Evolutionary conservation across 2,797 vertebrate species (phyloP), one percentile per base, ranked within the genome.

Genomic region (Sebastes nivosus): DNA sequence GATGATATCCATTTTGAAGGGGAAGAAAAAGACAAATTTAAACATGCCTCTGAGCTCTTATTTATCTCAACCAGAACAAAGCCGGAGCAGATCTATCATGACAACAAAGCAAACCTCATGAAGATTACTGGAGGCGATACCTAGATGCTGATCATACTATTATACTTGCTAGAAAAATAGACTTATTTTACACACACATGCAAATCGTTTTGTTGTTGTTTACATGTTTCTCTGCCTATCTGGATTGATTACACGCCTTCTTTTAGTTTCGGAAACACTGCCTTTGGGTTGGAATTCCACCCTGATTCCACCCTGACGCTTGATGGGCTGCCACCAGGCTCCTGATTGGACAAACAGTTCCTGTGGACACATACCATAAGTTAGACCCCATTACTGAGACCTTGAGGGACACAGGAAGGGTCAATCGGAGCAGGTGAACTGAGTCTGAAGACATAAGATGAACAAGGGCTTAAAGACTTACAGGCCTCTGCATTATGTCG

Each of bases 21-120:
- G n/a, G 34, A 18, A 14, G 25, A 29, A 6, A 29, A 67, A 75
- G 61, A 52, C 58, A 68, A 38, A 79, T 74, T 85, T 81, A 86
- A 87, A 86, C 68, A 76, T 88, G 81, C 83, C 84, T 77, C 72
- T n/a, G 10, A 89, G 86, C 83, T 77, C 60, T 59, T 87, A 79
- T 92, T 89, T 80, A 87, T 87, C 75, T 77, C 65, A 59, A 67
- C 66, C 60, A 24, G 55, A 86, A 78, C 50, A 75, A 91, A 85
- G 82, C 69, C 69, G 42, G 34, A 75, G 73, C 22, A 83, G 60
- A 87, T 81, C 67, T 63, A 75, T 81, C 79, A 60, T 1, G 20
- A 80, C 73, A 87, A 85, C 77, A 85, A 81, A 81, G 74, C 25
- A 81, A 65, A 69, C 22, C 59, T 79, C 68, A 24, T 72, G 42